These are phyloP conservation scores for Caenorhabditis panamensis DNA, from an alignment of 2,888 invertebrate species.

Conservation along the genomic window DNA sequence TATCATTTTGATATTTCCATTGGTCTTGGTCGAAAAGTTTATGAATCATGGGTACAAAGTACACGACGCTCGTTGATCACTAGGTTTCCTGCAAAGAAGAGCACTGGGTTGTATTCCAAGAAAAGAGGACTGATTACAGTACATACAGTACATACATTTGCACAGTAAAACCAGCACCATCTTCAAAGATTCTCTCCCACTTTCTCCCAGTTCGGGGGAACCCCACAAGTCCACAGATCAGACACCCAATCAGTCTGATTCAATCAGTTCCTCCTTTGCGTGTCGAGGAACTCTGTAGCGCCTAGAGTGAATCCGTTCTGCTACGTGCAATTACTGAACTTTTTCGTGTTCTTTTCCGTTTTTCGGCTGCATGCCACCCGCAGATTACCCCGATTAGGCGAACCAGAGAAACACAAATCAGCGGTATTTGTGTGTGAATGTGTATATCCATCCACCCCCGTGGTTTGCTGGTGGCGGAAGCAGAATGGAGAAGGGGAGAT, in stretches of 20 bases:
- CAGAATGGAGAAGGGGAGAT: neutral
- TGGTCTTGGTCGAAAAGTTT: too few relatives aligned
- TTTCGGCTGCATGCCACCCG: neutral
- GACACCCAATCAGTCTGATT: neutral
- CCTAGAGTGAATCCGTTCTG: neutral
- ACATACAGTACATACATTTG: too few relatives aligned
- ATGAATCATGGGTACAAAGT: too few relatives aligned
- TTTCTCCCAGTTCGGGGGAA: neutral
- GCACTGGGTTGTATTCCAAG: too few relatives aligned
- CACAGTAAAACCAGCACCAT: neutral
- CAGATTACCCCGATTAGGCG: conserved; percentile 31
- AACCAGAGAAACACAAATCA: conserved; percentile 43
- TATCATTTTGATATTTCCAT: too few relatives aligned
- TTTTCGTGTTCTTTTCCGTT: conserved; percentile 14
- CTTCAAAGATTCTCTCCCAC: neutral
- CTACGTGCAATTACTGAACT: conserved; percentile 11
- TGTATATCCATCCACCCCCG: conserved; percentile 8
- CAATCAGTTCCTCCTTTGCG: neutral
- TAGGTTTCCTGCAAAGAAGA: too few relatives aligned
- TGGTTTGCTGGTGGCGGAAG: neutral
- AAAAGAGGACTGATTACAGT: too few relatives aligned
- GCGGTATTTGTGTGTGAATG: neutral
- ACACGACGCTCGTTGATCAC: too few relatives aligned
- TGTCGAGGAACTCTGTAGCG: neutral
- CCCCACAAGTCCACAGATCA: neutral